Conservation (phyloP, 1,140 invertebrate species). For the Pseudomyrmex gracilis region DNA sequence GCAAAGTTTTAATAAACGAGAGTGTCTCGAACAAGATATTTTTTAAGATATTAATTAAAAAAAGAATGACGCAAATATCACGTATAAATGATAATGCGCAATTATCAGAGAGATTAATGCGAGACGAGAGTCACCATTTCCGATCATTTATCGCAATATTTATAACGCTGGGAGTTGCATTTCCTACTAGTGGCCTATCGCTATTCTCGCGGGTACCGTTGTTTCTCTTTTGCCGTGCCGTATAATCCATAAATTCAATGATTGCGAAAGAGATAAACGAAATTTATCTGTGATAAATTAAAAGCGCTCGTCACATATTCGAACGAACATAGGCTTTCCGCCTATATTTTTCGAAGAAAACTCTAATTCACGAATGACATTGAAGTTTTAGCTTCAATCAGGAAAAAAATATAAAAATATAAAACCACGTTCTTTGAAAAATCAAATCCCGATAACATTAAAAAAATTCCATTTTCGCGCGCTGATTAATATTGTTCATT, state of each 20-base stretch:
- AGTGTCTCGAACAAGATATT: too few species aligned
- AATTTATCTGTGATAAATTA: constrained; percentile 41
- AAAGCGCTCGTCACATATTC: not conserved
- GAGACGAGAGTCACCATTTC: not conserved
- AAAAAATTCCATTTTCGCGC: not conserved
- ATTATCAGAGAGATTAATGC: constrained; percentile 32
- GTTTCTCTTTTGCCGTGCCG: constrained; percentile 13
- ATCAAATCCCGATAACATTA: not conserved
- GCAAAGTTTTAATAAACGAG: too few species aligned
- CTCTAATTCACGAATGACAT: not conserved
- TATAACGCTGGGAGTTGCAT: constrained; percentile 30
- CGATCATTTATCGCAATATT: constrained; percentile 56
- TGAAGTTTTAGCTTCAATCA: not conserved
- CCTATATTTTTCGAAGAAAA: not conserved
- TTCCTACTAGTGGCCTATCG: constrained; percentile 38
- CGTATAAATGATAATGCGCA: too few species aligned
- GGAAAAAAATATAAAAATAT: not conserved
- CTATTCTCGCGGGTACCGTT: constrained; percentile 53
- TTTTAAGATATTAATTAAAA: not conserved
- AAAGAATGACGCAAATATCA: not conserved
- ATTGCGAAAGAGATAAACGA: constrained; percentile 53
- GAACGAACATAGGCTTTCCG: not conserved
- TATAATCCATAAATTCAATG: constrained; percentile 58
- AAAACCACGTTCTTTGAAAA: not conserved
- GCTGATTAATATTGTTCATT: not conserved